Conservation (phyloP, 2,113 vertebrate species). For the Cyrtonyx montezumae region DNA sequence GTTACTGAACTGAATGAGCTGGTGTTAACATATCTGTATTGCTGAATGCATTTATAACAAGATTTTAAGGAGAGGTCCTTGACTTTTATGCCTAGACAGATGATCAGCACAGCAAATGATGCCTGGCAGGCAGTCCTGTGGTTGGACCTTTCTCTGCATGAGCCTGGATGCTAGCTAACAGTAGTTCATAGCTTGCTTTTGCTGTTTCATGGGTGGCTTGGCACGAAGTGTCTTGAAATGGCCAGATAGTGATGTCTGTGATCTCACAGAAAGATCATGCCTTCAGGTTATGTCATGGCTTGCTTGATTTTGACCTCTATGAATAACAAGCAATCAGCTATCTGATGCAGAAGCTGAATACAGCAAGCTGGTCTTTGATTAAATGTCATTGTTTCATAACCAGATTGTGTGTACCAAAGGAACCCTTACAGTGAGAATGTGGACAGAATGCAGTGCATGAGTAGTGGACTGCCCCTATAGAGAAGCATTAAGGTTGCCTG, state of each 20-base stretch:
- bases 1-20: not conserved
- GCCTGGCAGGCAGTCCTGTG: not conserved
- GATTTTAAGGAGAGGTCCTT: not conserved
- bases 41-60: not conserved
- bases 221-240: not conserved
- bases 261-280: not conserved
- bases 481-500: not conserved
- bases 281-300: not conserved
- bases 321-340: not conserved
- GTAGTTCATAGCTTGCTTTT: not conserved
- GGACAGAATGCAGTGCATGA: no score
- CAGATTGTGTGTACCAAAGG: not conserved
- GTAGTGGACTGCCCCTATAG: not conserved
- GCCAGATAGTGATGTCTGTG: rapidly evolving
- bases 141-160: not conserved
- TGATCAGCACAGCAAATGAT: not conserved
- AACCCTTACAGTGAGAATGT: not conserved
- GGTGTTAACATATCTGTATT: not conserved
- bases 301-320: not conserved
- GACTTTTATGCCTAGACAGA: not conserved
- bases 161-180: not conserved
- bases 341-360: not conserved
- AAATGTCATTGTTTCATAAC: not conserved
- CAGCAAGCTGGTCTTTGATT: not conserved
- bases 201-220: not conserved